These are phyloP conservation scores for Leptinotarsa texana DNA, from an alignment of 1,140 invertebrate genomes.

Conservation along the genomic window DNA sequence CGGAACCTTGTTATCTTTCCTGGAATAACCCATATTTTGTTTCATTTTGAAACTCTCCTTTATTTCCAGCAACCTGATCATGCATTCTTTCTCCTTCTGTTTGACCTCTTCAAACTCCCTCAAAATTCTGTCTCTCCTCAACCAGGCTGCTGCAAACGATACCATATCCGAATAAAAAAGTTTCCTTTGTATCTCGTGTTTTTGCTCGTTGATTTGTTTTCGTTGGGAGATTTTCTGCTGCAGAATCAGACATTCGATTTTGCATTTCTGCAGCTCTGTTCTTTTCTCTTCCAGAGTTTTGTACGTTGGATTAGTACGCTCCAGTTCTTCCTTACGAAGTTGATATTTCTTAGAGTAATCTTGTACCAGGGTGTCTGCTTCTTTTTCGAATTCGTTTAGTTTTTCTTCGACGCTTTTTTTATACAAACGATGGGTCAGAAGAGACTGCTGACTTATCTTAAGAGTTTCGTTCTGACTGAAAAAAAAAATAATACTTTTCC, in stretches of 20 bases:
- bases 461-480: slow-evolving; percentile 8
- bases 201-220: slow-evolving; percentile 8
- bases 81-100: slow-evolving; percentile 9
- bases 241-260: slow-evolving; percentile 6
- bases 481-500: background rate
- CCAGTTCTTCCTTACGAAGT: slow-evolving; percentile 6
- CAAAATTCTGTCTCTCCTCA: background rate
- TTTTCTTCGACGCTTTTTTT: slow-evolving; percentile 7
- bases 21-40: slow-evolving; percentile 7
- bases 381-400: slow-evolving; percentile 7
- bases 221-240: background rate
- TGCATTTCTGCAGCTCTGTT: slow-evolving; percentile 2
- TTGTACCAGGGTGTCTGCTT: slow-evolving; percentile 4
- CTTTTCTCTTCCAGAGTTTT: slow-evolving; percentile 20
- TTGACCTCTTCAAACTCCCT: slow-evolving; percentile 10
- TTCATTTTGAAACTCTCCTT: slow-evolving; percentile 9
- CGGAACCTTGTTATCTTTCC: background rate
- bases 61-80: slow-evolving; percentile 3
- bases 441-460: slow-evolving; percentile 13
- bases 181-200: background rate
- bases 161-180: slow-evolving; percentile 22
- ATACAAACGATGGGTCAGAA: background rate
- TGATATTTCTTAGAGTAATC: slow-evolving; percentile 1
- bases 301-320: slow-evolving; percentile 15
- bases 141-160: slow-evolving; percentile 7